Percentiles rank a stretch among this genome's conserved stretches.
phyloP scores from a whole-genome alignment of 2,888 invertebrate genomes.

The Iphiclides podalirius region DNA sequence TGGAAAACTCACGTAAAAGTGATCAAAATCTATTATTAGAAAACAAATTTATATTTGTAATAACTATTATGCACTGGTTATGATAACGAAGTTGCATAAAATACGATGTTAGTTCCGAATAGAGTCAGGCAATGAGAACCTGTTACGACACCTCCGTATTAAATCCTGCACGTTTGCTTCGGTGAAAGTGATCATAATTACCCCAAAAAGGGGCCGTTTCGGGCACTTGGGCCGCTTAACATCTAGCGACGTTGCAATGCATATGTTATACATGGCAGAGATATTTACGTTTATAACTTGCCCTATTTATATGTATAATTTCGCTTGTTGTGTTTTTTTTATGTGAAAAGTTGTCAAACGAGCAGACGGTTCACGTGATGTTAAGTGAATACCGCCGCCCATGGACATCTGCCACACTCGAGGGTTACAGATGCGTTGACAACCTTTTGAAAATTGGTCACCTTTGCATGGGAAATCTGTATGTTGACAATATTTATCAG shows the following conservation, averaged over 20 bases:
- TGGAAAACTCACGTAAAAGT: not conserved
- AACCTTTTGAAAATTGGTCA: too few relatives aligned
- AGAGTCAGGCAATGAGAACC: not conserved
- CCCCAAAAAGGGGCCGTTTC: slow-evolving; percentile 39
- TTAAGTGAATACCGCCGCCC: too few relatives aligned
- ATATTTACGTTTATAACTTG: not conserved
- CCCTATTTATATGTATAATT: not conserved
- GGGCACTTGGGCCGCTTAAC: slow-evolving; percentile 36
- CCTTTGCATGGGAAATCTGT: too few relatives aligned
- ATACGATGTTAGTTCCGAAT: not conserved
- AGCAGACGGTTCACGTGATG: too few relatives aligned
- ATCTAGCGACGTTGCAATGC: slow-evolving; percentile 29
- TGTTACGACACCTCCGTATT: slow-evolving; percentile 14
- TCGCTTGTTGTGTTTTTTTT: too few relatives aligned
- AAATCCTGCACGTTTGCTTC: slow-evolving; percentile 40
- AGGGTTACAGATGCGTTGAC: too few relatives aligned
- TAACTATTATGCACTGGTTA: not conserved
- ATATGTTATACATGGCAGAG: slow-evolving; percentile 1
- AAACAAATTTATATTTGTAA: not conserved
- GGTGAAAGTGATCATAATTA: slow-evolving; percentile 60
- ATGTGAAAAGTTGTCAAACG: too few relatives aligned
- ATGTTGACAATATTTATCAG: not conserved
- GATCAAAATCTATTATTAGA: not conserved
- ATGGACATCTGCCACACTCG: too few relatives aligned
- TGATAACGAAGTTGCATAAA: slow-evolving; percentile 10